Percentiles rank a stretch among this genome's conserved stretches.
Evolutionary conservation across 2,888 invertebrate genomes (phyloP).

Genomic region (Magallana nippona): DNA sequence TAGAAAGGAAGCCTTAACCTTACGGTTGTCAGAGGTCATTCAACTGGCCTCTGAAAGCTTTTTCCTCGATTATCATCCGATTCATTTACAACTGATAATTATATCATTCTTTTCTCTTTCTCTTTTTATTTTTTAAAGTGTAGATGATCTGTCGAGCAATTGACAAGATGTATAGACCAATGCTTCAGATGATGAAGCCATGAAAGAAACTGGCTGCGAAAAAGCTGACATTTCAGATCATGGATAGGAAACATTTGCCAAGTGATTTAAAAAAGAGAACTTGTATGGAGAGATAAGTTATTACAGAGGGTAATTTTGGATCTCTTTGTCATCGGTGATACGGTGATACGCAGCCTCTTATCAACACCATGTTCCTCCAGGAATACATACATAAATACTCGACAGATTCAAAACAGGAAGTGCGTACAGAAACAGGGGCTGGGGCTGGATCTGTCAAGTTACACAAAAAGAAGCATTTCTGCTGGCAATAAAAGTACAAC

Average conservation of each 20-base stretch:
- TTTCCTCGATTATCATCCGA: no score
- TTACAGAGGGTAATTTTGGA: background rate
- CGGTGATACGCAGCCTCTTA: background rate
- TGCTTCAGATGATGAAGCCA: background rate
- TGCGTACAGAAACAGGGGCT: background rate
- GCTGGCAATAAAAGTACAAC: background rate
- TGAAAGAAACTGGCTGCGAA: background rate
- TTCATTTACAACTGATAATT: background rate
- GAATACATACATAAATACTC: constrained; percentile 19
- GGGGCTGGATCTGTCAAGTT: background rate
- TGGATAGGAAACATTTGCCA: constrained; percentile 23
- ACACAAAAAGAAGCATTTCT: constrained; percentile 1
- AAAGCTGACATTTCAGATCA: constrained; percentile 13
- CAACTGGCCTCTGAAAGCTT: background rate
- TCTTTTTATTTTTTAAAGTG: background rate
- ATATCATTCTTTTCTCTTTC: background rate
- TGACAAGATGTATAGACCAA: constrained; percentile 1
- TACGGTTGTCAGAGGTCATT: background rate
- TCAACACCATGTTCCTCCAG: background rate
- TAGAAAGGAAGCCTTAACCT: background rate
- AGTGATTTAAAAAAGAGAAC: background rate
- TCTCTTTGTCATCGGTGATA: background rate
- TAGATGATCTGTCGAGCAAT: background rate
- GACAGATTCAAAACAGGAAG: background rate
- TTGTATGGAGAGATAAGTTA: background rate